Evolutionary conservation across 2,888 invertebrate genomes (phyloP), one percentile per base, ranked within the genome.

Genomic region (Ennomos quercinarius): DNA sequence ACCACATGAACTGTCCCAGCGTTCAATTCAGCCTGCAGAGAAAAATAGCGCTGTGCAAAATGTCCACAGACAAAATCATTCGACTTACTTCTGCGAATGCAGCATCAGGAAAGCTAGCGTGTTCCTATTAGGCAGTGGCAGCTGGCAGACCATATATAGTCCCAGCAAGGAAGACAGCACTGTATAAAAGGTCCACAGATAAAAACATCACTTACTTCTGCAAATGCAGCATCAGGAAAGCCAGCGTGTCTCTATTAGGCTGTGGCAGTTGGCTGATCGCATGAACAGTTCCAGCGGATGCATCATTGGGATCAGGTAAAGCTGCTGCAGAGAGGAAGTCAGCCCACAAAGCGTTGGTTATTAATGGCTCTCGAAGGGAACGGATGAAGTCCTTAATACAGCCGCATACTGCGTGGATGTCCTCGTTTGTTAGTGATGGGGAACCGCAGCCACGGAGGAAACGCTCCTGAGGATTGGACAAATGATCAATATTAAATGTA

Each of bases 361-460:
- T 95, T 0, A 99, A 91, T 0, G 99, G 98, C 83, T 99, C 99
- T 54, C 95, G 95, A 27, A 99, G 92, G 0, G 95, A 95, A 6
- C 98, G 95, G 56, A 99, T 93, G 88, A 99, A 99, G 87, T 98
- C 97, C 91, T 99, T 99, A 45, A 99, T 93, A 63, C 97, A 97
- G 44, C 99, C 98, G 85, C 99, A 98, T 37, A 99, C 93, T 0
- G 97, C 97, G 86, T 99, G 96, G 35, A 99, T 93, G 81, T 99
- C 97, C 11, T 95, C 92, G 44, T 93, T 91, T 0, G 91, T 83
- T 39, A 99, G 93, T 73, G 95, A 96, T 0, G 99, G 99, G 0
- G 96, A 95, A 0, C 97, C 96, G 84, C 96, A 97, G 12, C 97
- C 97, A 68, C 95, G 95, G 8, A 98, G 91, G 82, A 99, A 98